Conservation (phyloP, 2,797 vertebrate genomes). For the Premnoplex brunnescens region DNA sequence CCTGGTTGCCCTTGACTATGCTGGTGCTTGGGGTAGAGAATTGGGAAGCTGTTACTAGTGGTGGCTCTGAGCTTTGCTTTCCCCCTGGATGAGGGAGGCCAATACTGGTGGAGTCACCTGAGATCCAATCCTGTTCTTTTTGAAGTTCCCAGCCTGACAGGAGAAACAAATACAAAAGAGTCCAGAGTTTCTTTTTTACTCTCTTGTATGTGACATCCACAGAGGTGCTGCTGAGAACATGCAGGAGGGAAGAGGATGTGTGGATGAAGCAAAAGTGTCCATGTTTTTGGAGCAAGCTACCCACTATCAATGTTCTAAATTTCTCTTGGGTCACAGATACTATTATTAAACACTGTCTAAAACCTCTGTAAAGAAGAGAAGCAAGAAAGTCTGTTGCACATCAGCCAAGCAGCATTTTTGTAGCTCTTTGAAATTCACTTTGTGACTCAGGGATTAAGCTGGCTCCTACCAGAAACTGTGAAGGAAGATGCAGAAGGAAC, state of each 20-base stretch:
- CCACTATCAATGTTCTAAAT: background rate
- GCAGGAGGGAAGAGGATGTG: background rate
- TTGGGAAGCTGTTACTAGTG: background rate
- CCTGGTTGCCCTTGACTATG: background rate
- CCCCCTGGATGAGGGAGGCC: background rate
- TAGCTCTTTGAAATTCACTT: background rate
- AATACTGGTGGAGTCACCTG: rapidly evolving
- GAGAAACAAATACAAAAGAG: background rate
- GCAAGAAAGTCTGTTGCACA: background rate
- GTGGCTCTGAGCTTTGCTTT: background rate
- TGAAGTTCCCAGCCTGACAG: background rate
- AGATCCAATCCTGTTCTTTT: background rate
- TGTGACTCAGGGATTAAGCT: background rate
- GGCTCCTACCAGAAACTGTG: background rate
- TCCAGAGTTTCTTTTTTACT: background rate
- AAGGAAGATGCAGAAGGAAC: background rate
- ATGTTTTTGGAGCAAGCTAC: background rate
- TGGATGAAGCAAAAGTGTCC: background rate
- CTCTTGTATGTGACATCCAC: background rate
- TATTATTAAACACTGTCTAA: background rate
- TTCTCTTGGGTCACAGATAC: background rate
- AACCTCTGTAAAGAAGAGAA: background rate
- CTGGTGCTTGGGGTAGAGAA: background rate
- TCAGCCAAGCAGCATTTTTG: background rate
- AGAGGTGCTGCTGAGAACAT: background rate